These are phyloP conservation scores for Triplophysa yarkandensis DNA, from an alignment of 2,797 vertebrate species.

Conservation along the genomic window DNA sequence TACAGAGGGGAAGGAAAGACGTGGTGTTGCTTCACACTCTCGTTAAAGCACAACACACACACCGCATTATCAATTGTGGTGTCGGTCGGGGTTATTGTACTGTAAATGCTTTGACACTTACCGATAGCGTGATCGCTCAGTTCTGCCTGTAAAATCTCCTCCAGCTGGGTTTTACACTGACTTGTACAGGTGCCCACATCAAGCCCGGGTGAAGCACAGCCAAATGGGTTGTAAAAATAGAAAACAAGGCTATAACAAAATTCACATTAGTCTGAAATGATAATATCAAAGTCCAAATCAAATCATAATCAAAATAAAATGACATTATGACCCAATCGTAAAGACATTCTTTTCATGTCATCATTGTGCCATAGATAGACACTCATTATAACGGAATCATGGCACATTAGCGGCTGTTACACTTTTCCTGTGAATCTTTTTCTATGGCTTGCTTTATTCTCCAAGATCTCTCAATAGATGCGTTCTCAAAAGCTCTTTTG, in stretches of 20 bases:
- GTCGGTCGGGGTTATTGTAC: not conserved
- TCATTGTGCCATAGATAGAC: slow-evolving; percentile 26
- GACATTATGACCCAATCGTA: slow-evolving; percentile 15
- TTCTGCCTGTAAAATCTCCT: not conserved
- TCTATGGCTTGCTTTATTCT: slow-evolving; percentile 11
- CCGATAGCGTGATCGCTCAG: not conserved
- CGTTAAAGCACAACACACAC: slow-evolving; percentile 11
- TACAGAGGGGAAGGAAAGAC: not conserved
- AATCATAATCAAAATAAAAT: slow-evolving; percentile 34
- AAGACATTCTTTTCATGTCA: not conserved
- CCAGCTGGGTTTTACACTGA: not conserved
- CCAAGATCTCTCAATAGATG: slow-evolving; percentile 5
- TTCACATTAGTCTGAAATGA: not conserved
- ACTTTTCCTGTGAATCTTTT: slow-evolving; percentile 15
- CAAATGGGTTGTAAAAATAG: not conserved
- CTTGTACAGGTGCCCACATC: not conserved
- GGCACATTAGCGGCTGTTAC: not conserved
- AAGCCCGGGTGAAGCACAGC: not conserved
- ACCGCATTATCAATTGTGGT: not conserved
- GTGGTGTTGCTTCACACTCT: slow-evolving; percentile 10
- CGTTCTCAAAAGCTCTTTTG: slow-evolving; percentile 32
- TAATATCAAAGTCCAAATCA: slow-evolving; percentile 14
- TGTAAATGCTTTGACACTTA: not conserved
- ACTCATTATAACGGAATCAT: slow-evolving; percentile 13
- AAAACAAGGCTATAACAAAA: not conserved